phyloP scores from a whole-genome alignment of 2,797 vertebrate species.

The Myotis findleyi region DNA sequence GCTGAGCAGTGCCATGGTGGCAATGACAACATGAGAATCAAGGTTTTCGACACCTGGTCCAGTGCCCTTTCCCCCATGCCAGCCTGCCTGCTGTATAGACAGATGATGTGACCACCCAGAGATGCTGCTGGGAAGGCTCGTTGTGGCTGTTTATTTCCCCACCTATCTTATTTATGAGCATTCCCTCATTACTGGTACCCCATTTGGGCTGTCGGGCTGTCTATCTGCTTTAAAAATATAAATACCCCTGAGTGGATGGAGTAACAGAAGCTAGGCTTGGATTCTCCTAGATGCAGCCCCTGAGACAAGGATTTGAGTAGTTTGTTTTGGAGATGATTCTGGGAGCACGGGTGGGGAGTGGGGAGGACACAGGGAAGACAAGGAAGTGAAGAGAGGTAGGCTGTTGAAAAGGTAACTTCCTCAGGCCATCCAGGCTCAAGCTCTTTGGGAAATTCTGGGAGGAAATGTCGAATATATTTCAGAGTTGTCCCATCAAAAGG shows the following conservation, averaged over 20 bases:
- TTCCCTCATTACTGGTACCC: neutral
- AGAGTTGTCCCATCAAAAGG: neutral
- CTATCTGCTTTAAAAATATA: neutral
- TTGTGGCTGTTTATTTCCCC: neutral
- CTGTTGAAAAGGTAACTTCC: neutral
- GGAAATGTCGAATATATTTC: neutral
- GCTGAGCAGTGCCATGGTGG: neutral
- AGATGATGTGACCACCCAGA: fast-evolving
- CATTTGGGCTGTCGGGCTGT: neutral
- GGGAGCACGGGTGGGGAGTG: neutral
- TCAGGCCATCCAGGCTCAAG: neutral
- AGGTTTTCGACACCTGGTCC: neutral
- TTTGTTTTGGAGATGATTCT: conserved; percentile 39
- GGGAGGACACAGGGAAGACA: neutral
- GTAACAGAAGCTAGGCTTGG: neutral
- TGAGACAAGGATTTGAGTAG: neutral
- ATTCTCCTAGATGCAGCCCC: neutral
- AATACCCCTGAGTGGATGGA: neutral
- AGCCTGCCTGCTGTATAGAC: neutral
- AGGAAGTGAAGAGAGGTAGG: neutral
- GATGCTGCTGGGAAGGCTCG: neutral
- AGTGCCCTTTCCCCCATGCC: too few species aligned
- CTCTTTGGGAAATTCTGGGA: neutral
- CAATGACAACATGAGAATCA: neutral
- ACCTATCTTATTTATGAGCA: neutral